Evolutionary conservation across 2,797 vertebrate genomes (phyloP).

Genomic region (Darevskia nairensis): DNA sequence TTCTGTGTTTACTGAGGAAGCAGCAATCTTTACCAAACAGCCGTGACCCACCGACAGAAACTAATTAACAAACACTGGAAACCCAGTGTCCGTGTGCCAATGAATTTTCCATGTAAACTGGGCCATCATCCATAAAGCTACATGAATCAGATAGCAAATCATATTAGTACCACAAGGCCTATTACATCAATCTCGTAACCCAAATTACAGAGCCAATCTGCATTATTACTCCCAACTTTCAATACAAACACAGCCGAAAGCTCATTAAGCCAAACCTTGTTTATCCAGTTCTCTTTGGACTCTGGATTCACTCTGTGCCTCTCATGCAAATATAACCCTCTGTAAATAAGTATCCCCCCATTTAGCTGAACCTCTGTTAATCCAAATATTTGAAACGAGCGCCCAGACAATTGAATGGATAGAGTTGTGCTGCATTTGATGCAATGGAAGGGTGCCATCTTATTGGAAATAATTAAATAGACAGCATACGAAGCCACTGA

Average conservation of each 20-base stretch:
- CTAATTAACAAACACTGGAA: neutral
- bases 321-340: neutral
- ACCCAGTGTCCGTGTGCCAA: neutral
- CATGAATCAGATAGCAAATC: slow-evolving; percentile 2
- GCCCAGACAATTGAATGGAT: neutral
- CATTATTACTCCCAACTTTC: neutral
- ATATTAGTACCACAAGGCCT: neutral
- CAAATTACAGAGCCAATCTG: slow-evolving; percentile 8
- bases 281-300: slow-evolving; percentile 2
- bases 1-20: neutral
- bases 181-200: slow-evolving; percentile 2
- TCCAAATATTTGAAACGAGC: slow-evolving; percentile 4
- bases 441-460: neutral
- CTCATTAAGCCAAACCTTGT: neutral
- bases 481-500: neutral
- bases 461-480: neutral
- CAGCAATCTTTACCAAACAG: neutral
- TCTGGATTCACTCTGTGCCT: slow-evolving; percentile 1
- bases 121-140: neutral
- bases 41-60: neutral
- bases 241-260: neutral
- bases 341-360: slow-evolving; percentile 19
- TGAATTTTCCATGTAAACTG: neutral
- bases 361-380: neutral
- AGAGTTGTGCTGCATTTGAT: neutral